Base-by-base conservation (phyloP, 2,888 invertebrate species). In the Oxytorus armatus region DNA sequence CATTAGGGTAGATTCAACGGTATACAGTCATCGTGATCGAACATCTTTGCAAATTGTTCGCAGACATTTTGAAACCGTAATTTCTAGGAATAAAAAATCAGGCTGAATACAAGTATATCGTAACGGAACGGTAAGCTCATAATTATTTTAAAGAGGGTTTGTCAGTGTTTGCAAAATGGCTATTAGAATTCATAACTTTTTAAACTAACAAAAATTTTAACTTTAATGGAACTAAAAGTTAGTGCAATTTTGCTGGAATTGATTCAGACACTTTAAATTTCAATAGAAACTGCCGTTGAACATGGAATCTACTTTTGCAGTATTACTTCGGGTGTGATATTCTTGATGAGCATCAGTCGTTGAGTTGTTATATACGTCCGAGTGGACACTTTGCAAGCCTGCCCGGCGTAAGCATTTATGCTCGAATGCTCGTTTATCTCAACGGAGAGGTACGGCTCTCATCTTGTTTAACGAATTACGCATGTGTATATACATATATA, bases 401-500 rank as follows among this genome's bases (percentile, higher is more conserved):
- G 14, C n/a, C n/a, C 16, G 47, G 33, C 25, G 57, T 70, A 69
- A 59, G 70, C 70, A 47, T 47, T 47, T 57, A 59, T 33, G 70
- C 70, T 70, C 49, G 36, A 36, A 59, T 21, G 70, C 57, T 36
- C 47, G 49, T 59, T 70, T 70, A 59, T 70, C 11, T 47, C 21
- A 33, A 33, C 59, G 14, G 29, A 21, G 47, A n/a, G 21, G 29
- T 16, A n/a, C 47, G 36, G 23, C 44, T 57, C 14, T 66, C 51
- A 16, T 70, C 70, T 70, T 47, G 57, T 57, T 33, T 57, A 21
- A 16, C 33, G 33, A 8, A 18, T 36, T 36, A 18, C 33, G 10
- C 7, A 11, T 10, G 7, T 21, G 18, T 57, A 36, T 36, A 21
- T 36, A 1, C 3, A 36, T 23, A 8, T 55, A 5, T 4, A 29